Conservation (phyloP, 2,797 vertebrate genomes). For the Epinephelus awoara region DNA sequence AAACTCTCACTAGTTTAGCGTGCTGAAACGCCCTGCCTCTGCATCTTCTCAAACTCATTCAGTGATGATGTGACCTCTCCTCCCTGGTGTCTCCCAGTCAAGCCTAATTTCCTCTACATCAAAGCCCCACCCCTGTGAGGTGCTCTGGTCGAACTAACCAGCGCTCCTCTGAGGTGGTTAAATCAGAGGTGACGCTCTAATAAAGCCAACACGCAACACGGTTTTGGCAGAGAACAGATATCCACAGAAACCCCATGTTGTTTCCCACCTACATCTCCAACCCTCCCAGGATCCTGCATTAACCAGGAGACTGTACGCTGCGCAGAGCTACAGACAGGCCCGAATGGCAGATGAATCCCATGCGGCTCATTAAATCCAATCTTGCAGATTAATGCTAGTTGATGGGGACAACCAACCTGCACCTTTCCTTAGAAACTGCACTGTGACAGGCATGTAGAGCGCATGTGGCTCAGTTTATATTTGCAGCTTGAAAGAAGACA, state of each 20-base stretch:
- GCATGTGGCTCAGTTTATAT: slow-evolving; percentile 34
- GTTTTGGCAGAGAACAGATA: slow-evolving; percentile 64
- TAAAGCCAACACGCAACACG: slow-evolving; percentile 63
- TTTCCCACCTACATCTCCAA: slow-evolving; percentile 73
- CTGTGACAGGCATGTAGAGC: slow-evolving; percentile 26
- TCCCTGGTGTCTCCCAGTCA: slow-evolving; percentile 50
- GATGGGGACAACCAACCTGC: slow-evolving; percentile 40
- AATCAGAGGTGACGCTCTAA: slow-evolving; percentile 72
- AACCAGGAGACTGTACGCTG: slow-evolving; percentile 9
- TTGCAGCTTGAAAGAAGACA: slow-evolving; percentile 29
- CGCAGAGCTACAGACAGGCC: slow-evolving; percentile 17
- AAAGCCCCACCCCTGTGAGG: slow-evolving; percentile 58
- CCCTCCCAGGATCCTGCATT: slow-evolving; percentile 39
- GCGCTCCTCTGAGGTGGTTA: slow-evolving; percentile 55
- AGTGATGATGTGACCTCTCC: slow-evolving; percentile 54
- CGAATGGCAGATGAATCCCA: slow-evolving; percentile 51
- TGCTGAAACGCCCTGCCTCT: slow-evolving; percentile 50
- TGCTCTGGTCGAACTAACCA: slow-evolving; percentile 43
- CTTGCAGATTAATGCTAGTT: slow-evolving; percentile 47
- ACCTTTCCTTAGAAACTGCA: slow-evolving; percentile 28
- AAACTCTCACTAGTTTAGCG: slow-evolving; percentile 21
- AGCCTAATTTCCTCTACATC: slow-evolving; percentile 65
- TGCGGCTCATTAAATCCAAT: slow-evolving; percentile 63
- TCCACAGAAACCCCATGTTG: slow-evolving; percentile 79
- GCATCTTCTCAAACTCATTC: slow-evolving; percentile 56